A percentile compares a stretch with the other conserved stretches of the same genome.
Evolutionary conservation across 2,888 invertebrate genomes (phyloP).

Genomic region (Lepidochitona cinerea): DNA sequence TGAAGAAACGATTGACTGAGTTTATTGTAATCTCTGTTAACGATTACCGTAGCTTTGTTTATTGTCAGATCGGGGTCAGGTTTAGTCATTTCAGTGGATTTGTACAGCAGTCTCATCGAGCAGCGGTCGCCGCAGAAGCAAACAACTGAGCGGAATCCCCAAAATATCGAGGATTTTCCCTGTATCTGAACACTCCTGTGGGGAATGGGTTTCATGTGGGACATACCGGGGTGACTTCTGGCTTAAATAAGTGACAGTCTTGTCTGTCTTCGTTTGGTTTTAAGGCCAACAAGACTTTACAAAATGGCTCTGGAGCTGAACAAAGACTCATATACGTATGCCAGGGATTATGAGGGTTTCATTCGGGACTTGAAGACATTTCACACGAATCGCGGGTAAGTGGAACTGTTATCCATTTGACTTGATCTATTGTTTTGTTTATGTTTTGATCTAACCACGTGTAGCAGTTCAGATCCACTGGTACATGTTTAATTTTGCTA

Average conservation of each 20-base stretch:
- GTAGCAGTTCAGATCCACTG: not conserved
- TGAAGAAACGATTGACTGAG: constrained; percentile 35
- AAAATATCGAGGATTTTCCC: constrained; percentile 11
- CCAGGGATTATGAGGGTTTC: constrained; percentile 85
- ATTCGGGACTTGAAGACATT: constrained; percentile 89
- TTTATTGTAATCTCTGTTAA: not conserved
- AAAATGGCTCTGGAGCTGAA: constrained; percentile 78
- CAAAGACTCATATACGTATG: constrained; percentile 82
- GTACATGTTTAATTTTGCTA: not conserved
- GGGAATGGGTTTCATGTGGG: not conserved
- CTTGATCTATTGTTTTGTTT: not conserved
- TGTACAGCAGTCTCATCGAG: not conserved
- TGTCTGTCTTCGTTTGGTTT: not conserved
- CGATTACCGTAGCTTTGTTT: not conserved
- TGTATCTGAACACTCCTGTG: constrained; percentile 1
- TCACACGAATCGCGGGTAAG: constrained; percentile 93
- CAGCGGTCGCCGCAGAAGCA: not conserved
- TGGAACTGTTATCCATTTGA: constrained; percentile 38
- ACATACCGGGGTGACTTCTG: not conserved
- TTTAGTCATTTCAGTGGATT: constrained; percentile 10
- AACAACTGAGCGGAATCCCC: constrained; percentile 10
- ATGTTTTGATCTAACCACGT: not conserved
- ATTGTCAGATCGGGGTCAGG: not conserved
- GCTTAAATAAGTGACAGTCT: not conserved
- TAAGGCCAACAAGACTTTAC: constrained; percentile 12